Evolutionary conservation across 2,888 invertebrate genomes (phyloP).

Genomic region (Philopedon plagiatum): DNA sequence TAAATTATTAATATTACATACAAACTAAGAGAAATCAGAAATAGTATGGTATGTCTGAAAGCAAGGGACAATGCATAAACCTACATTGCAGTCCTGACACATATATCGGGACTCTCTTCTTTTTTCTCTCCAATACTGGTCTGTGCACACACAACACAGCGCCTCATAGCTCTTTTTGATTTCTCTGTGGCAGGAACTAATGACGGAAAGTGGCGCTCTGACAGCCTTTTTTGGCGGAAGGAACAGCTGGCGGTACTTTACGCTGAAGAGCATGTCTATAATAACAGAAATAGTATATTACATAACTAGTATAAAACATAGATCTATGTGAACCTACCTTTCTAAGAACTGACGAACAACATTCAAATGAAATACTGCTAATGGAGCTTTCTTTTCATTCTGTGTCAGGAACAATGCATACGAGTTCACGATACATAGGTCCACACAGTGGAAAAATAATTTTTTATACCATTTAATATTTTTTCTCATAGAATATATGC

Average conservation of each 20-base stretch:
- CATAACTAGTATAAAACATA: slow-evolving; percentile 14
- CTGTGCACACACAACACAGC: slow-evolving; percentile 41
- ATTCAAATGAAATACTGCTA: slow-evolving; percentile 41
- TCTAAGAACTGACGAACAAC: slow-evolving; percentile 42
- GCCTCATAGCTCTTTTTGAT: slow-evolving; percentile 9
- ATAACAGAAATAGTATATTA: neutral
- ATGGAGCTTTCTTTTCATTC: slow-evolving; percentile 16
- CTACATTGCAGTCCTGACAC: slow-evolving; percentile 41
- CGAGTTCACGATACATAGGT: slow-evolving; percentile 55
- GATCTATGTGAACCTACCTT: slow-evolving; percentile 26
- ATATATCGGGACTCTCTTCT: slow-evolving; percentile 39
- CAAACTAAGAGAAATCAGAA: neutral
- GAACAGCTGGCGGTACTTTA: neutral
- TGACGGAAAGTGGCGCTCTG: neutral
- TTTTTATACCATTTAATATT: no score
- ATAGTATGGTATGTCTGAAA: slow-evolving; percentile 32
- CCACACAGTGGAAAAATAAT: slow-evolving; percentile 60
- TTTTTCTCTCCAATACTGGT: slow-evolving; percentile 22
- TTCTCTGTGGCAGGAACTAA: neutral
- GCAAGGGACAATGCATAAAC: slow-evolving; percentile 39
- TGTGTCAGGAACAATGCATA: slow-evolving; percentile 45
- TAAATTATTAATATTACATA: neutral
- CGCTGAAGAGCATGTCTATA: neutral
- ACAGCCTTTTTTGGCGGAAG: neutral
- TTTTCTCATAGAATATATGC: slow-evolving; percentile 58